These are phyloP conservation scores for Odocoileus virginianus DNA, from an alignment of 2,113 vertebrate genomes.

Conservation along the genomic window DNA sequence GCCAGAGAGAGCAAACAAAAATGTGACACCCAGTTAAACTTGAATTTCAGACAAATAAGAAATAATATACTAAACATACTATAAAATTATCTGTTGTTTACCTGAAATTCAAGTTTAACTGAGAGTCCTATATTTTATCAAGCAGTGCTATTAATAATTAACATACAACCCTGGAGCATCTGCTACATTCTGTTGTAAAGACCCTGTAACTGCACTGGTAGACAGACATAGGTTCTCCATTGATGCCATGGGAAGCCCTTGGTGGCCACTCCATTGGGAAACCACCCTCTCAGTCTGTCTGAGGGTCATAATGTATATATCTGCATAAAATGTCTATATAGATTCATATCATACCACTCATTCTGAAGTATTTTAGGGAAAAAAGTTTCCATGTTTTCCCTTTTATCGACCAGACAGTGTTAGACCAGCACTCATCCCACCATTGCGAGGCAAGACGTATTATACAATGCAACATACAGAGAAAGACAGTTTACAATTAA, in stretches of 20 bases:
- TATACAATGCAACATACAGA: not conserved
- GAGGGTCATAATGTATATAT: not conserved
- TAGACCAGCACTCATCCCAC: not conserved
- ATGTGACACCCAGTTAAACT: not conserved
- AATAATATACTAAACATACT: not conserved
- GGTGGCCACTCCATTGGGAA: not conserved
- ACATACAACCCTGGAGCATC: not conserved
- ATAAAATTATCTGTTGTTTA: not conserved
- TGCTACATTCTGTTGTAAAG: not conserved
- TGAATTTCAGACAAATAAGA: slow-evolving; percentile 4
- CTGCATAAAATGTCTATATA: not conserved
- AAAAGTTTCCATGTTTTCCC: not conserved
- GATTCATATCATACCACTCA: not conserved
- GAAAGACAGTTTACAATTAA: not conserved
- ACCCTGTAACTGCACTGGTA: not conserved
- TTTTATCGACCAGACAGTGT: not conserved
- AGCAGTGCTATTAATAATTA: not conserved
- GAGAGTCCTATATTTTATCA: not conserved
- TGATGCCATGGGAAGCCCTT: not conserved
- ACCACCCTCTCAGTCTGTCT: not conserved
- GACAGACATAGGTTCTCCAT: not conserved
- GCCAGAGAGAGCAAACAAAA: slow-evolving; percentile 40
- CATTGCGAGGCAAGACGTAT: not conserved
- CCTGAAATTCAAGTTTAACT: not conserved
- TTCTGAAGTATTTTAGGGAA: not conserved